These are phyloP conservation scores for Leptinotarsa texana DNA, from an alignment of 1,140 invertebrate species.

Conservation along the genomic window DNA sequence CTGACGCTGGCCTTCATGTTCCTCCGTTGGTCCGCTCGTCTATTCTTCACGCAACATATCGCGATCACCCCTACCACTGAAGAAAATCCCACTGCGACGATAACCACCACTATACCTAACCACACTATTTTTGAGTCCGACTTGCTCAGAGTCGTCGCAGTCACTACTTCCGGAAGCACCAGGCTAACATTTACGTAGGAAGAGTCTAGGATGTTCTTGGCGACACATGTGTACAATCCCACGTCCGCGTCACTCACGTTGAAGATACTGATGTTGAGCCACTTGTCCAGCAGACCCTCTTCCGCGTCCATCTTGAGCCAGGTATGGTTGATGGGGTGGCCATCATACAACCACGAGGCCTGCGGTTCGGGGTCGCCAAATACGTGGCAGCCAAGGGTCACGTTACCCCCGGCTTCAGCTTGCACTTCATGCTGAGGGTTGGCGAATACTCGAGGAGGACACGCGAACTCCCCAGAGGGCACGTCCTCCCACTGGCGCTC, in stretches of 20 bases:
- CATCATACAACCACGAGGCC: conserved; percentile 82
- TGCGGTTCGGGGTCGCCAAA: conserved; percentile 82
- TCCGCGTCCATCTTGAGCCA: conserved; percentile 56
- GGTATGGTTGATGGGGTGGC: conserved; percentile 60
- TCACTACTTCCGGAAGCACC: conserved; percentile 70
- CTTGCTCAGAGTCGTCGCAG: conserved; percentile 66
- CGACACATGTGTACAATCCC: conserved; percentile 80
- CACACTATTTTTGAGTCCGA: conserved; percentile 64
- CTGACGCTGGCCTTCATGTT: conserved; percentile 74
- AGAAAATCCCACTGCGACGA: conserved; percentile 57
- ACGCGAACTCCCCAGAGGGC: conserved; percentile 71
- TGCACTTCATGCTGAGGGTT: conserved; percentile 58
- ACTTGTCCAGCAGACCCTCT: conserved; percentile 59
- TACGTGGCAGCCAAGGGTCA: conserved; percentile 79
- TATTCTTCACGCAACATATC: conserved; percentile 63
- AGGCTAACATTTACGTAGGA: conserved; percentile 72
- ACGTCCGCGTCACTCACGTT: conserved; percentile 77
- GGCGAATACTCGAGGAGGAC: conserved; percentile 65
- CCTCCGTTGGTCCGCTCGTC: conserved; percentile 62
- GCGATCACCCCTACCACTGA: conserved; percentile 60
- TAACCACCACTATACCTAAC: conserved; percentile 62
- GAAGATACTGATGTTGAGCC: conserved; percentile 74
- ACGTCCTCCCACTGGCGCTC: conserved; percentile 71
- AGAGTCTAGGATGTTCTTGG: conserved; percentile 73
- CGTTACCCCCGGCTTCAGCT: conserved; percentile 73